phyloP scores from a whole-genome alignment of 2,888 invertebrate species.

The Scaptomyza parva region DNA sequence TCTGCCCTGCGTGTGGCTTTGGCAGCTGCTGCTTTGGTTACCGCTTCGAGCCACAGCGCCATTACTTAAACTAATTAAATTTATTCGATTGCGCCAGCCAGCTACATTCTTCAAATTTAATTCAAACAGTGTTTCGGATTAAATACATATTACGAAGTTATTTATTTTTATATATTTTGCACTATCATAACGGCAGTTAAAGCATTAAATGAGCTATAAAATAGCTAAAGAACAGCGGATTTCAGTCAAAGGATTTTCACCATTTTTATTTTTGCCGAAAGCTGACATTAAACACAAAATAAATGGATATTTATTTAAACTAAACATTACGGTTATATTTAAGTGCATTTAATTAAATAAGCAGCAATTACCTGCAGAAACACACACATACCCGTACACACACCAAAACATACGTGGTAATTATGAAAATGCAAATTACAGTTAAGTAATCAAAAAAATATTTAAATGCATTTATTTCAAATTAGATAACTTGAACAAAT shows the following conservation, averaged over 20 bases:
- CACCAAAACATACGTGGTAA: constrained; percentile 11
- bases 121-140: neutral
- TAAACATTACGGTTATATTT: neutral
- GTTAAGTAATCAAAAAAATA: neutral
- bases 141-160: too few species aligned
- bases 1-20: constrained; percentile 60
- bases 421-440: constrained; percentile 45
- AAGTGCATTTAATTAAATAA: constrained; percentile 49
- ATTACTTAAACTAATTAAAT: constrained; percentile 75
- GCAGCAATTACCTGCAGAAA: constrained; percentile 2
- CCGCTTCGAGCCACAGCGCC: constrained; percentile 59
- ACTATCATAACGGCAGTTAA: neutral
- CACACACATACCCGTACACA: neutral
- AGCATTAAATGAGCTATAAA: neutral
- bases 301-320: neutral
- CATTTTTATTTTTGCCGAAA: neutral
- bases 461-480: constrained; percentile 38
- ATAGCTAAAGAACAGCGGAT: too few species aligned
- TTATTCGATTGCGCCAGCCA: constrained; percentile 53
- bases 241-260: neutral
- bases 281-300: neutral
- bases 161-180: too few species aligned
- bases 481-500: constrained; percentile 70
- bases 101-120: constrained; percentile 5
- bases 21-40: constrained; percentile 65